phyloP scores from a whole-genome alignment of 2,797 vertebrate genomes.

The Luscinia luscinia region DNA sequence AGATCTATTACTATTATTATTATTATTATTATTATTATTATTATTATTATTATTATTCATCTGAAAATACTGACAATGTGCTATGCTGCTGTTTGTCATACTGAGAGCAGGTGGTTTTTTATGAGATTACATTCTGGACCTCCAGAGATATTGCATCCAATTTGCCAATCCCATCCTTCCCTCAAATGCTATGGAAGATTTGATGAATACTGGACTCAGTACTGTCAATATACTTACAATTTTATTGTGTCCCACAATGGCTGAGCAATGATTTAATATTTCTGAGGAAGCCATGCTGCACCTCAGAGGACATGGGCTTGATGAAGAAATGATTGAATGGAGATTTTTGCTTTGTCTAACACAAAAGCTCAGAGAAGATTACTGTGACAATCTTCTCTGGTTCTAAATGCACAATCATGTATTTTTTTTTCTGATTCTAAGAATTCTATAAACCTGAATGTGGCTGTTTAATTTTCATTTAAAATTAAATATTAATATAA shows the following conservation, averaged over 20 bases:
- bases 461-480: neutral
- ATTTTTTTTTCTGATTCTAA: neutral
- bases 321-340: neutral
- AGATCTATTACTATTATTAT: constrained; percentile 25
- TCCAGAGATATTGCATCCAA: neutral
- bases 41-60: neutral
- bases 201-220: neutral
- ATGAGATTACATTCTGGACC: neutral
- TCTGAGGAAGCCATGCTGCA: neutral
- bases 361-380: neutral
- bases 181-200: neutral
- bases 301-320: neutral
- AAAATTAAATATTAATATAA: no score
- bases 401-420: neutral
- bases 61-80: neutral
- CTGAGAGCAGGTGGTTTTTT: constrained; percentile 46
- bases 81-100: neutral
- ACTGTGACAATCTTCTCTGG: neutral
- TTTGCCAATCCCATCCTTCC: neutral
- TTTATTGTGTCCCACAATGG: neutral
- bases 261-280: neutral
- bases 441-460: neutral
- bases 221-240: neutral
- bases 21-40: neutral
- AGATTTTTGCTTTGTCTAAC: neutral